Evolutionary conservation across 2,888 invertebrate species (phyloP), one percentile per base, ranked within the genome.

Genomic region (Pycnomerus fuliginosus): DNA sequence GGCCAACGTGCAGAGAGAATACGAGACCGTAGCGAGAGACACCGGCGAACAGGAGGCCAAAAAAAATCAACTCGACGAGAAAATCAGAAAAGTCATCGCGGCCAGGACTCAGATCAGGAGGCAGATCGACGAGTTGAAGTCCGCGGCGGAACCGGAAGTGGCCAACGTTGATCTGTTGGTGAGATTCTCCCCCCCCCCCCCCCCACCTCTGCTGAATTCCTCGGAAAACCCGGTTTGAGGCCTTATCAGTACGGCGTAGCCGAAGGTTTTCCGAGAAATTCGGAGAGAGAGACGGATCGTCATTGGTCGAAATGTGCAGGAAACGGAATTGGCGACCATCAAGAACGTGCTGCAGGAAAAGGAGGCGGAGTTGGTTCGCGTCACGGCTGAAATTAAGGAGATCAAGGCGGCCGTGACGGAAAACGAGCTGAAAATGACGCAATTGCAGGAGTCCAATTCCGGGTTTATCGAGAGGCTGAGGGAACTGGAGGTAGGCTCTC

Each of bases 291-390:
- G 13, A 11, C 28, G 28, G 2, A 52, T 53, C 14, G 64, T 5
- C 8, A 20, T 20, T 20, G 20, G 20, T 20, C 20, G 20, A 5
- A 4, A 20, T 20, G 4, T 20, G 20, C 20, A 73, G 57, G 64
- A 70, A 52, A 50, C 70, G 34, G 70, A 69, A 37, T 48, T 70
- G 25, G 46, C 50, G 2, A 65, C 73, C 27, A 58, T 71, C 3
- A 61, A 71, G 24, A 74, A 72, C 23, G 67, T 68, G 1, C 60
- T 76, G 2, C 58, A 65, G 16, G 71, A 74, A 46, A 70, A 75
- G 35, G 62, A 65, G 1, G 61, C 65, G 0, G 67, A 75, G 11
- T 56, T 64, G 13, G 65, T 56, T 27, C 24, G 58, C 57, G 3
- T 61, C 65, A 43, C 68, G 53, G 44, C 64, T 47, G 57, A 74